Evolutionary conservation across 2,888 invertebrate species (phyloP), one percentile per base, ranked within the genome.

Genomic region (Trichopria drosophilae): DNA sequence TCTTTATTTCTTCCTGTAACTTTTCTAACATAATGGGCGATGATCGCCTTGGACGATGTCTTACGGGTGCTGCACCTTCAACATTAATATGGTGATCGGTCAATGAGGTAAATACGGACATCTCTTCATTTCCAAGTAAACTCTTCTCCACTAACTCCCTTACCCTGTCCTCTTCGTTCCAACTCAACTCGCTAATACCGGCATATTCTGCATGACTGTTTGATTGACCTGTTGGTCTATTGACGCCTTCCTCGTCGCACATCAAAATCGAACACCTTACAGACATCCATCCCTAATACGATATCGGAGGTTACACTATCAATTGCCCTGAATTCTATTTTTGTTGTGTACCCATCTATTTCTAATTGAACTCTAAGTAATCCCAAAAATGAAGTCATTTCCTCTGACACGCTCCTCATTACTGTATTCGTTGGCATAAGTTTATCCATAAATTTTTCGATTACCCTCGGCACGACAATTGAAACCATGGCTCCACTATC

Each of bases 21-120:
- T 15, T 13, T 15, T 29, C 5, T 15, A 29, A 29, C 29, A 29
- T 29, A 12, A 7, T 6, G 12, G 29, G 29, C 1, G 47, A 39
- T 19, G 32, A 18, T 2, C 32, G 10, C 7, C 46, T 13, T 4
- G 29, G 24, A 9, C 22, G 20, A 13, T 46, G 39, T 13, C n/a
- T 3, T 5, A 46, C 31, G 2, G 39, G 39, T 7, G 22, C 23
- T 2, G n/a, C 19, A 29, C 23, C 39, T 1, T 4, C 10, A 1
- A 46, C 12, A 4, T 15, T 2, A 20, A 46, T 46, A 18, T 28
- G 37, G 10, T 46, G 22, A 5, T 29, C 29, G n/a, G 29, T 6
- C 5, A 12, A 29, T 4, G 4, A 13, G 5, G 29, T 29, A 12
- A 29, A n/a, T n/a, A n/a, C n/a, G n/a, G n/a, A n/a, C n/a, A n/a